Conservation (phyloP, 2,113 vertebrate species). For the Vulpes lagopus region DNA sequence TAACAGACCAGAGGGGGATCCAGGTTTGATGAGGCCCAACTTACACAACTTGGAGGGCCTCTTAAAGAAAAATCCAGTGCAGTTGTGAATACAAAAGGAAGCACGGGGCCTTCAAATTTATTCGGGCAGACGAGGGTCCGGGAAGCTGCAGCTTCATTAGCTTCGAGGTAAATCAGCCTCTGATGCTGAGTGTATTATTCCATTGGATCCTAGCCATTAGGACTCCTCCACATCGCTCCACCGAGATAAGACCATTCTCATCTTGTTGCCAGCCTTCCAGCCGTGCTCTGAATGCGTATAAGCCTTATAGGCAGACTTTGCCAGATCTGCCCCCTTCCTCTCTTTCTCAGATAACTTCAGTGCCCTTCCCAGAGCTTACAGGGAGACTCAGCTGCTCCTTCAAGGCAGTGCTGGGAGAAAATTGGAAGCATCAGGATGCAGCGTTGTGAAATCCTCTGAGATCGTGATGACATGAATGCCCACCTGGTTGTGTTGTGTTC, state of each 20-base stretch:
- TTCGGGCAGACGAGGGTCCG: neutral
- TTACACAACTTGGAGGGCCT: neutral
- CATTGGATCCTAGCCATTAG: neutral
- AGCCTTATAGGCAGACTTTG: neutral
- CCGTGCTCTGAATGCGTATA: neutral
- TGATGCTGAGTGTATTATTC: neutral
- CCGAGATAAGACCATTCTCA: neutral
- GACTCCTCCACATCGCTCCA: neutral
- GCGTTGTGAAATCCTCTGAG: neutral
- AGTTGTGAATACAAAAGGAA: conserved; percentile 48
- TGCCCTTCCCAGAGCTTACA: neutral
- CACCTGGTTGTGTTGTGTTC: neutral
- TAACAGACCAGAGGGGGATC: neutral
- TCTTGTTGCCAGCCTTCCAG: neutral
- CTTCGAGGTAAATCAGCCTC: neutral
- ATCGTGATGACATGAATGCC: neutral
- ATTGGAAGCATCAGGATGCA: neutral
- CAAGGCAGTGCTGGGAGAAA: neutral
- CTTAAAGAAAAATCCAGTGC: conserved; percentile 28
- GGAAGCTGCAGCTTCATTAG: neutral
- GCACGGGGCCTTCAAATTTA: neutral
- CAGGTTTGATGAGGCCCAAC: neutral
- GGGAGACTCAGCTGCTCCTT: neutral
- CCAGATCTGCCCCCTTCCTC: neutral
- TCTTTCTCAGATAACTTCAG: neutral